Conservation (phyloP, 2,888 invertebrate genomes). For the Epicampocera succincta region DNA sequence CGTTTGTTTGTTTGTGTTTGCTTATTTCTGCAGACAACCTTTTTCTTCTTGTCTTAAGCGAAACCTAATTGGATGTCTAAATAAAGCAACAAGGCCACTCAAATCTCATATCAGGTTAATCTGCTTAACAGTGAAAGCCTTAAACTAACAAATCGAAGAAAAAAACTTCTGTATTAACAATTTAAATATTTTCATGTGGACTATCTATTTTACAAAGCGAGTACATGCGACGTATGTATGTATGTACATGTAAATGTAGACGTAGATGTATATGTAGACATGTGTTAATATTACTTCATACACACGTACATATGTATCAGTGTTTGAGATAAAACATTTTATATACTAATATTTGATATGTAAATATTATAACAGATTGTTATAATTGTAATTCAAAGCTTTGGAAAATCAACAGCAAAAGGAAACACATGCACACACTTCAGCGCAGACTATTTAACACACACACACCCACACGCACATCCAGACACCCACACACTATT, state of each 20-base stretch:
- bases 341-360: constrained; percentile 53
- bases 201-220: too few species aligned
- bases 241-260: not conserved
- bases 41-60: not conserved
- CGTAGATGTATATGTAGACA: too few species aligned
- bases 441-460: constrained; percentile 8
- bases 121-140: constrained; percentile 31
- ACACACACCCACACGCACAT: not conserved
- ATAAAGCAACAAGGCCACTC: constrained; percentile 49
- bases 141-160: constrained; percentile 4
- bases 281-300: too few species aligned
- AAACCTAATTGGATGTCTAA: constrained; percentile 52
- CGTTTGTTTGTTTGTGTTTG: too few species aligned
- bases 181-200: too few species aligned
- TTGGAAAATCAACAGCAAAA: constrained; percentile 44
- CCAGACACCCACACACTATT: not conserved
- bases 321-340: constrained; percentile 51
- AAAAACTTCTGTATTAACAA: not conserved
- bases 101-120: constrained; percentile 47
- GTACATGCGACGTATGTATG: not conserved
- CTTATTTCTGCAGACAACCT: not conserved
- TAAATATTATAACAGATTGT: constrained; percentile 61
- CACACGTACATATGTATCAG: not conserved
- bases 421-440: not conserved
- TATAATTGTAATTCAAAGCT: constrained; percentile 60